Base-by-base conservation (phyloP, 2,888 invertebrate species). In the Coelopa pilipes region DNA sequence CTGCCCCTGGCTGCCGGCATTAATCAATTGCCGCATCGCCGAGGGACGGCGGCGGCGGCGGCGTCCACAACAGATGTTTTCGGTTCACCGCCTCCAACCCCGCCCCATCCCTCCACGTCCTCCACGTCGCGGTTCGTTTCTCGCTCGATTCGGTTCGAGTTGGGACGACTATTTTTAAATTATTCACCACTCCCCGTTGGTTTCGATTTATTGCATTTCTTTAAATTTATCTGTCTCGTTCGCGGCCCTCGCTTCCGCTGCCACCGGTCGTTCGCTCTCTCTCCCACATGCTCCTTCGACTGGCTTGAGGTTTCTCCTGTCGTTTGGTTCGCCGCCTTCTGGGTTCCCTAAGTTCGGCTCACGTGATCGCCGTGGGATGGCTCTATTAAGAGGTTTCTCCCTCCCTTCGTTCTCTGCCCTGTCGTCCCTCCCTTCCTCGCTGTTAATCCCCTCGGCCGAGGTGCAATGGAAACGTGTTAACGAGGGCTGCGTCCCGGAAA, bases 121-220 rank as follows among this genome's bases (percentile, higher is more conserved):
- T 4, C 34, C 34, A 2, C 34, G 34, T 34, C 34, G 34, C 34
- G 34, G 34, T 34, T 34, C 34, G 7, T 7, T 34, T 34, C 34
- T 34, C 34, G 34, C 4, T 53, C n/a, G 13, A 7, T 15, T 53
- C n/a, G 13, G 3, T 53, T 53, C n/a, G n/a, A 53, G 53, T 53
- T n/a, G n/a, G 53, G 53, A 66, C 19, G 45, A 60, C 11, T 70
- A 70, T 70, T 70, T 70, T 60, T 70, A 70, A 59, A 70, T 24
- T 19, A 49, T 59, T 55, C 55, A 34, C 68, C 53, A 55, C 34
- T 55, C 59, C 60, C 70, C 60, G 59, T 70, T 21, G 47, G 59
- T 17, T 66, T 66, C 66, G 17, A 21, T 66, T 66, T 66, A 66
- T 66, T 66, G 50, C 66, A 66, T 50, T 66, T 66, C 66, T 21